phyloP scores from a whole-genome alignment of 1,140 invertebrate genomes.

The Homalodisca vitripennis region DNA sequence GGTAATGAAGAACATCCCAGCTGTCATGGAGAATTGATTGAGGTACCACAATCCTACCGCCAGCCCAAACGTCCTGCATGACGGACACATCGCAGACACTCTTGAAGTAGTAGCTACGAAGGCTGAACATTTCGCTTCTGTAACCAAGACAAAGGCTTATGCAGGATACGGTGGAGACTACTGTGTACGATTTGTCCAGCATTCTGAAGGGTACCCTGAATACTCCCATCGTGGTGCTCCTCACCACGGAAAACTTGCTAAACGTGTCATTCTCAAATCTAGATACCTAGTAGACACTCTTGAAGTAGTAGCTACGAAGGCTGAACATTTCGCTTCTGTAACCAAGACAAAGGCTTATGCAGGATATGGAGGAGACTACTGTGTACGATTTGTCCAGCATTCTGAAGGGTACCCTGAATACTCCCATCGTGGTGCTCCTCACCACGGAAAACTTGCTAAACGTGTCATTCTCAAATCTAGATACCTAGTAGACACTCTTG shows the following conservation, averaged over 20 bases:
- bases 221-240: constrained; percentile 33
- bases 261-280: constrained; percentile 25
- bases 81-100: constrained; percentile 35
- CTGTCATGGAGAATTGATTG: not conserved
- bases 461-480: not conserved
- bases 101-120: constrained; percentile 40
- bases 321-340: constrained; percentile 34
- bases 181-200: not conserved
- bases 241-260: constrained; percentile 31
- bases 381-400: not conserved
- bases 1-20: not conserved
- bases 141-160: constrained; percentile 35
- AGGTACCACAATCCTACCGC: constrained; percentile 27
- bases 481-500: not conserved
- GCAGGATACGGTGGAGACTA: constrained; percentile 24
- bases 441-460: constrained; percentile 27
- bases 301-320: constrained; percentile 39
- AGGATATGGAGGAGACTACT: constrained; percentile 22
- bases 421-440: constrained; percentile 35
- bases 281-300: constrained; percentile 35
- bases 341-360: constrained; percentile 37
- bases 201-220: constrained; percentile 15
- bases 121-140: constrained; percentile 34
- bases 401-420: not conserved
- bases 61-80: constrained; percentile 1